Conservation (phyloP, 1,140 invertebrate species). For the Drosophila triauraria region DNA sequence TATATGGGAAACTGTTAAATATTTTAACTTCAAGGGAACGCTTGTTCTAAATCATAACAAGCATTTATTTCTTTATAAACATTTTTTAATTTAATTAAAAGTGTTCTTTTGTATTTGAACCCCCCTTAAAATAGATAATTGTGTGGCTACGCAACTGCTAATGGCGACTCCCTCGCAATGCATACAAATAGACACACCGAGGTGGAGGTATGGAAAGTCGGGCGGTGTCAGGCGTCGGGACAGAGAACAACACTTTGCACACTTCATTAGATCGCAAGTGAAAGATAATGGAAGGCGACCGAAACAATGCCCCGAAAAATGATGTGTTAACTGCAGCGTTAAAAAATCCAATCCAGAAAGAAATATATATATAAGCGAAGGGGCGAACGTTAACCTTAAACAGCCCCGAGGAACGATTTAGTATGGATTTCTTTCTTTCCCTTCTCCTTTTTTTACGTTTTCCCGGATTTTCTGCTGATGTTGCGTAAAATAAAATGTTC, state of each 20-base stretch:
- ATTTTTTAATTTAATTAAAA: background rate
- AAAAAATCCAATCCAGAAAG: slow-evolving; percentile 55
- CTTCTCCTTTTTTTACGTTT: background rate
- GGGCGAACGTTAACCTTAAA: slow-evolving; percentile 32
- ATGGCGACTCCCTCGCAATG: slow-evolving; percentile 15
- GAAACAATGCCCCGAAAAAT: slow-evolving; percentile 66
- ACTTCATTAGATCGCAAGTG: slow-evolving; percentile 82
- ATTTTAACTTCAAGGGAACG: no score
- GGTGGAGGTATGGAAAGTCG: background rate
- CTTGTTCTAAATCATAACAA: background rate
- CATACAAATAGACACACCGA: slow-evolving; percentile 20
- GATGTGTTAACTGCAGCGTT: slow-evolving; percentile 78
- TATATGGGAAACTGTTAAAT: no score
- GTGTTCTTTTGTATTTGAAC: background rate
- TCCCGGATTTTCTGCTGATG: slow-evolving; percentile 66
- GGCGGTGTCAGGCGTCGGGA: slow-evolving; percentile 5
- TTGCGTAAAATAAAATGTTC: slow-evolving; percentile 67
- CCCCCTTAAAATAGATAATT: background rate
- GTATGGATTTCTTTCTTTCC: slow-evolving; percentile 15
- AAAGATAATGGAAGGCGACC: slow-evolving; percentile 69
- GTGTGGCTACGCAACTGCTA: slow-evolving; percentile 9
- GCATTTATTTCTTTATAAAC: no score
- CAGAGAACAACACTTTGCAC: slow-evolving; percentile 63
- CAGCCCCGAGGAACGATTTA: slow-evolving; percentile 8
- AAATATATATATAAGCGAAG: slow-evolving; percentile 15